Evolutionary conservation across 2,888 invertebrate genomes (phyloP).

Genomic region (Drosophila gaucha): DNA sequence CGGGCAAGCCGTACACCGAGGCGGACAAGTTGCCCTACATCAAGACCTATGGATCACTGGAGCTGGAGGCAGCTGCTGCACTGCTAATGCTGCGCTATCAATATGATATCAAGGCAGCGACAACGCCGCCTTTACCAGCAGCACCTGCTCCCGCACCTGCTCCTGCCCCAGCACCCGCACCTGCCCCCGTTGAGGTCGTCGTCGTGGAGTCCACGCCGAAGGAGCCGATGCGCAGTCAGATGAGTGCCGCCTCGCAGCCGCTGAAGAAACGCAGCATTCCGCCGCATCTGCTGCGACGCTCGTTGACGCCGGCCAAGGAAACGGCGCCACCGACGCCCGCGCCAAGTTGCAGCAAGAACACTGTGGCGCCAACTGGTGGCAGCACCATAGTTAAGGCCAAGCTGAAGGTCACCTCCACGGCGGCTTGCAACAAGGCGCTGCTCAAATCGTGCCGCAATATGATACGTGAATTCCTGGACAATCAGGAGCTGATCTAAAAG

Average conservation of each 20-base stretch:
- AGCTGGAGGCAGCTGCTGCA: constrained; percentile 69
- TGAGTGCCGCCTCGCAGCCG: constrained; percentile 39
- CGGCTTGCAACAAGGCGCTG: constrained; percentile 51
- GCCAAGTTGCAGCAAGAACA: background rate
- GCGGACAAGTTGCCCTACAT: constrained; percentile 2
- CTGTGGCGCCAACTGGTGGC: background rate
- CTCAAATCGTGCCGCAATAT: constrained; percentile 70
- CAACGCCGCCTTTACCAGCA: constrained; percentile 28
- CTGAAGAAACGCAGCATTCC: constrained; percentile 66
- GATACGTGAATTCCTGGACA: constrained; percentile 73
- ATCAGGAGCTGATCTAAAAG: constrained; percentile 52
- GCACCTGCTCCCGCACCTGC: background rate
- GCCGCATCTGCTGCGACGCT: constrained; percentile 47
- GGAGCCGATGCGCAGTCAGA: constrained; percentile 39
- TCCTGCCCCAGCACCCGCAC: background rate
- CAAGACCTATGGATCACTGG: constrained; percentile 31
- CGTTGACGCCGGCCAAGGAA: constrained; percentile 52
- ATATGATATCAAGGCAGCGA: constrained; percentile 25
- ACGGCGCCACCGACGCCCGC: background rate
- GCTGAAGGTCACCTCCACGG: constrained; percentile 4
- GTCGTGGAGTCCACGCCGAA: constrained; percentile 59
- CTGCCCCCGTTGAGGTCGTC: background rate
- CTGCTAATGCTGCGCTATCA: constrained; percentile 67
- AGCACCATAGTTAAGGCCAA: constrained; percentile 51
- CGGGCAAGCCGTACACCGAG: background rate